Evolutionary conservation across 1,140 invertebrate genomes (phyloP).

Genomic region (Brachionus calyciflorus): DNA sequence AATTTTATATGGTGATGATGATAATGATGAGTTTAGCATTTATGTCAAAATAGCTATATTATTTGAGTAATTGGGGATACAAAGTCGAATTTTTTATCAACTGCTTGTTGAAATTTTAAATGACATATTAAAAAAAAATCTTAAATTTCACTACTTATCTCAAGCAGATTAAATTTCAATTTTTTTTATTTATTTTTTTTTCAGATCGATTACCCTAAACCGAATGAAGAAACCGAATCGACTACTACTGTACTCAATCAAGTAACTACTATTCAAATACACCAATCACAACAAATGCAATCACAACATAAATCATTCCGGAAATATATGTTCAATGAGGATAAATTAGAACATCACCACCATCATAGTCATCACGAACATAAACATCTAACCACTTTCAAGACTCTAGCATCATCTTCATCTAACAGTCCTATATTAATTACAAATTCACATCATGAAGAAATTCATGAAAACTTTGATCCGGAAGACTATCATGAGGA

Average conservation of each 20-base stretch:
- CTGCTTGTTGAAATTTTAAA: not conserved
- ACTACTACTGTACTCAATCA: slow-evolving; percentile 32
- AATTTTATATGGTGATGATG: too few relatives aligned
- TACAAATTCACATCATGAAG: slow-evolving; percentile 9
- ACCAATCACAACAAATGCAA: slow-evolving; percentile 31
- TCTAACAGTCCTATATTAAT: slow-evolving; percentile 16
- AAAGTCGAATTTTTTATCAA: slow-evolving; percentile 9
- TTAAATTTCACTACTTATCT: slow-evolving; percentile 14
- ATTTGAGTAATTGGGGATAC: too few relatives aligned
- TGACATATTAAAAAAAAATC: slow-evolving; percentile 17
- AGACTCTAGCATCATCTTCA: slow-evolving; percentile 2
- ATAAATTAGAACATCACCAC: not conserved
- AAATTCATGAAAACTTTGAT: not conserved
- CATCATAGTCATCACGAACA: not conserved
- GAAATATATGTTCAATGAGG: slow-evolving; percentile 8
- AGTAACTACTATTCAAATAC: slow-evolving; percentile 31
- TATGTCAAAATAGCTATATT: too few relatives aligned
- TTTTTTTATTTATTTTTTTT: not conserved
- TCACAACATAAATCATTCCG: slow-evolving; percentile 11
- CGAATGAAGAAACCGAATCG: slow-evolving; percentile 34
- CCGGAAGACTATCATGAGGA: not conserved
- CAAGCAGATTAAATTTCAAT: not conserved
- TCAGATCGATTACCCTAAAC: slow-evolving; percentile 41
- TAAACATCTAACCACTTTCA: slow-evolving; percentile 30
- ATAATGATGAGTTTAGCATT: too few relatives aligned